Percentiles rank a stretch among this genome's conserved stretches.
Conservation (phyloP, 2,797 vertebrate genomes). For the Amblyopsis hoosieri region DNA sequence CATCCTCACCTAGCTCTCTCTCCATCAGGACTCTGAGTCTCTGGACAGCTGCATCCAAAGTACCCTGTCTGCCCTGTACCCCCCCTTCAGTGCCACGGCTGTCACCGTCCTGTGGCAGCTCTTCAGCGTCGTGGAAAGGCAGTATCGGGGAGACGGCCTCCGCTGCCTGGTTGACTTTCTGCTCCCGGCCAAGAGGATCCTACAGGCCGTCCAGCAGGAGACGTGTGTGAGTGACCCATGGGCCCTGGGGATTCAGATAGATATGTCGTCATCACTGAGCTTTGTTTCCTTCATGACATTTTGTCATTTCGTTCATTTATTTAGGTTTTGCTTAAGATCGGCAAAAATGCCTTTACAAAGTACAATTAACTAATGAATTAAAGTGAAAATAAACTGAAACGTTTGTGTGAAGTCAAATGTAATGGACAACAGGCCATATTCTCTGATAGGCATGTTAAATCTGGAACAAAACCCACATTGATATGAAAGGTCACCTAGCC, state of each 20-base stretch:
- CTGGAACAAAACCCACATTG: conserved; percentile 17
- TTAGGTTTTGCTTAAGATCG: too few relatives aligned
- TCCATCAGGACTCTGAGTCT: conserved; percentile 81
- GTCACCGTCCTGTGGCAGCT: conserved; percentile 87
- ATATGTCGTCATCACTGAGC: conserved; percentile 5
- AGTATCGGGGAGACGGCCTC: conserved; percentile 84
- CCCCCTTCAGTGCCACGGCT: conserved; percentile 81
- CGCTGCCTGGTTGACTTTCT: conserved; percentile 86
- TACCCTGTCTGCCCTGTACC: conserved; percentile 81
- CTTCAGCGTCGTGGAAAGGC: conserved; percentile 84
- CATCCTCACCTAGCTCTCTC: not conserved
- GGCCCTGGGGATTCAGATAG: conserved; percentile 2
- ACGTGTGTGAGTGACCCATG: conserved; percentile 78
- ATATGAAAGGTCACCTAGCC: conserved; percentile 10
- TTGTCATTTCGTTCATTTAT: not conserved
- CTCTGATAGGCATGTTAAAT: conserved; percentile 1
- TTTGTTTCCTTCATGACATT: conserved; percentile 10
- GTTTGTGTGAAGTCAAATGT: too few relatives aligned
- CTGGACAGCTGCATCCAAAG: conserved; percentile 84
- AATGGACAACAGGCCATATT: not conserved
- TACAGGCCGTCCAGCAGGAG: conserved; percentile 81
- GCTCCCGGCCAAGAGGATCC: conserved; percentile 82
- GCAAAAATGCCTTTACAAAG: too few relatives aligned
- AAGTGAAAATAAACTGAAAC: conserved; percentile 8
- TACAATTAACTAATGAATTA: not conserved